Base-by-base conservation (phyloP, 2,113 vertebrate species). In the Alligator mississippiensis region DNA sequence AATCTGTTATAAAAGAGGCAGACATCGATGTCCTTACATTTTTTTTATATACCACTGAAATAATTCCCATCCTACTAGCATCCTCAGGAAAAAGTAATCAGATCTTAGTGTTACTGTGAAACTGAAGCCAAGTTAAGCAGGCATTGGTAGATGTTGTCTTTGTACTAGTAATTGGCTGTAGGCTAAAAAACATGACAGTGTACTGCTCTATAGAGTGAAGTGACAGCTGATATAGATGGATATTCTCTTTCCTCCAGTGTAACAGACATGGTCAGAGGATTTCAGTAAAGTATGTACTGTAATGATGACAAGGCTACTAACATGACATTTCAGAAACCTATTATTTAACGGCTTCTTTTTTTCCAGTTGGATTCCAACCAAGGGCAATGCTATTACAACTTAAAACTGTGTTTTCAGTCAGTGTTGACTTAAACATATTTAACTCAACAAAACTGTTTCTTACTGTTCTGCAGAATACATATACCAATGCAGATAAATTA, bases 401-500 rank as follows among this genome's bases (percentile, higher is more conserved):
- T 14, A 77, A 80, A 82, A 93, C 83, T 17, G 59, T 66, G 28
- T 2, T 19, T 11, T 11, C 16, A 25, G 16, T 77, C 55, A 24
- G 27, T 64, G 88, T 90, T 77, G 25, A 76, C 83, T 74, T 9
- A 19, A 38, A 22, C 47, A 24, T 24, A 25, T 64, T 88, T 86
- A 92, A 90, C 68, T 5, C 66, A 80, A 38, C 70, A 60, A 81
- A 87, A 90, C 4, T 0, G 17, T 70, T 8, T 80, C 22, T 27
- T 83, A 12, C 72, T 95, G 94, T 77, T 59, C 59, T 61, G 2
- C 95, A 99, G 99, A 99, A 99, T 96, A 99, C 99, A 0, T 99
- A 99, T 12, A 99, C 99, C 80, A 99, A 99, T 1, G 99, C 99
- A 64, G 99, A 99, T 92, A 99, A 99, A 81, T 93, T 99, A 83